Base-by-base conservation (phyloP, 2,888 invertebrate genomes). In the Saturnia japonica region DNA sequence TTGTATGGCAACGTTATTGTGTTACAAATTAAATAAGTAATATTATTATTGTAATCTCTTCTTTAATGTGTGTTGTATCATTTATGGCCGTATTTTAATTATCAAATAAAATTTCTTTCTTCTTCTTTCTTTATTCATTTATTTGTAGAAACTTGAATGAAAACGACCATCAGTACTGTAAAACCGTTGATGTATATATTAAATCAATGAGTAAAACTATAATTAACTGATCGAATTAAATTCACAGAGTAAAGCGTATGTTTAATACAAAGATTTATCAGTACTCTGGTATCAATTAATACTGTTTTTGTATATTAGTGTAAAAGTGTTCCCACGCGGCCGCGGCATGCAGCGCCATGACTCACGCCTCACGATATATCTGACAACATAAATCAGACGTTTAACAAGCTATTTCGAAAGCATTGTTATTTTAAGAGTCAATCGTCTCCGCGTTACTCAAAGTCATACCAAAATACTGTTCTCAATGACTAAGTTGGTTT, bases 341-440 rank as follows among this genome's bases (percentile, higher is more conserved):
- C 6, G n/a, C 22, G 51, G 51, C 51, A n/a, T 9, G 8, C 19
- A 16, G 19, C 62, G 62, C 34, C 6, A 28, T 19, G 40, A 34
- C n/a, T 19, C 34, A 64, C 40, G n/a, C 2, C 40, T 64, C 40
- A 19, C 8, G 40, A 40, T 40, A 40, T 64, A 64, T 64, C 12
- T 64, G n/a, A 40, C 40, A 40, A 40, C 40, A 64, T 64, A 40
- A 64, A 40, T 64, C 64, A 64, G 64, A 40, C 40, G 40, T 64
- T 40, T 40, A 64, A 64, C 64, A 34, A 64, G 64, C 19, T 64
- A 40, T 64, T 64, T 40, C 40, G 28, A 64, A 64, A 40, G 19
- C 14, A 12, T 64, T 7, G 34, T 40, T 64, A 64, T 64, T 64
- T 64, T 64, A 19, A n/a, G 40, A 64, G 19, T 64, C 62, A 64